phyloP scores from a whole-genome alignment of 2,797 vertebrate species.

The Galagoides demidoff region DNA sequence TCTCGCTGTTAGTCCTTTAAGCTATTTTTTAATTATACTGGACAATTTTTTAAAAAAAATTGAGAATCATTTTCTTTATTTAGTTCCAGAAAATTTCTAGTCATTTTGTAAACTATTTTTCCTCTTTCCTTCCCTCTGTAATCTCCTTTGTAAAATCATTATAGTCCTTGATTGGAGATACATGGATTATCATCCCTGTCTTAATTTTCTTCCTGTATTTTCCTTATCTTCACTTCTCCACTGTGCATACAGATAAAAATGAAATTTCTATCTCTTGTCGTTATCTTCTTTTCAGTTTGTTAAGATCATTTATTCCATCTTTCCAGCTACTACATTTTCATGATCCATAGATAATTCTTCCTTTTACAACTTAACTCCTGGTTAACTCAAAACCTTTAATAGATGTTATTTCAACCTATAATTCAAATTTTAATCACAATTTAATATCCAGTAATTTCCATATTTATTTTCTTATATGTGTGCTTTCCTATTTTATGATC shows the following conservation, averaged over 20 bases:
- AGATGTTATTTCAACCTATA: neutral
- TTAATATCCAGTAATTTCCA: neutral
- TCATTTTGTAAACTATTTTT: neutral
- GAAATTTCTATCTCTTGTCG: neutral
- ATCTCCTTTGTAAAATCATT: neutral
- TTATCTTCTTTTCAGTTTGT: neutral
- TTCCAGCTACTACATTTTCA: neutral
- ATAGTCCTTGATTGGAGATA: neutral
- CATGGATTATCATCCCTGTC: neutral
- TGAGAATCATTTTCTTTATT: neutral
- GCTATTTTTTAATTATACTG: neutral
- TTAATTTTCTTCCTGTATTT: neutral
- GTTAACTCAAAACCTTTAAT: neutral
- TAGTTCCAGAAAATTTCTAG: neutral
- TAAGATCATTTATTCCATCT: neutral
- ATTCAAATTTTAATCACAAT: neutral
- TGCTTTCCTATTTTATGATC: neutral
- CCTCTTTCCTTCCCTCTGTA: neutral
- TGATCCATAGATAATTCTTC: neutral
- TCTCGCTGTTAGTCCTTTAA: neutral
- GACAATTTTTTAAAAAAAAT: neutral
- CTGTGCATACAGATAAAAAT: neutral
- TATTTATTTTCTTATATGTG: neutral
- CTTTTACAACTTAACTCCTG: neutral
- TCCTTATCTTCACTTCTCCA: neutral